Evolutionary conservation across 2,113 vertebrate genomes (phyloP).

Genomic region (Jaculus jaculus): DNA sequence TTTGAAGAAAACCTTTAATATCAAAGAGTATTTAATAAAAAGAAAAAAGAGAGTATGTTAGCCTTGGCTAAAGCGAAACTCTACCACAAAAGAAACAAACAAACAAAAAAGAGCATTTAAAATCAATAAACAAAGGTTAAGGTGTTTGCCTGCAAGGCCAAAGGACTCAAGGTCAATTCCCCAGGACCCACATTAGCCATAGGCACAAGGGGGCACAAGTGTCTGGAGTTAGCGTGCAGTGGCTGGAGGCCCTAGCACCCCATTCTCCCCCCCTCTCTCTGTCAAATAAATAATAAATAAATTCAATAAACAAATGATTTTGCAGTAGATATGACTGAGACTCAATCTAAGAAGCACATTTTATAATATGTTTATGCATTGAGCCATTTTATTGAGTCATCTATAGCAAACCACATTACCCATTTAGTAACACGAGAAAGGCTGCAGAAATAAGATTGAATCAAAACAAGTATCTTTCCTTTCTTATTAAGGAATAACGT

Average conservation of each 20-base stretch:
- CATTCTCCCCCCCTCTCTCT: no score
- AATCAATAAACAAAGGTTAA: not conserved
- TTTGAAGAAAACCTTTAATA: not conserved
- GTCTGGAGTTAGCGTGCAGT: no score
- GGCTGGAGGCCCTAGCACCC: no score
- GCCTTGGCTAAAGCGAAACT: no score
- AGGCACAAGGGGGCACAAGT: no score
- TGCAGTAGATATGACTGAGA: no score
- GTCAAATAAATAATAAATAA: no score
- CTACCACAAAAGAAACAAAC: not conserved
- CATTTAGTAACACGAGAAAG: not conserved
- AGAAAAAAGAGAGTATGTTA: not conserved
- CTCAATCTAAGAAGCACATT: not conserved
- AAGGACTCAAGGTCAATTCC: no score
- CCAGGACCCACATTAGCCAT: no score
- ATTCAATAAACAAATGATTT: not conserved
- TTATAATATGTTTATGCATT: not conserved
- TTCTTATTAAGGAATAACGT: not conserved
- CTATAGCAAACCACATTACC: not conserved
- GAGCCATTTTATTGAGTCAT: not conserved
- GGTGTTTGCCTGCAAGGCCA: no score
- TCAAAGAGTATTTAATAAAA: not conserved
- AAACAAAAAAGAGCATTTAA: no score
- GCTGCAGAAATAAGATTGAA: not conserved
- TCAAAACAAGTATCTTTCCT: slow-evolving; percentile 31